phyloP scores from a whole-genome alignment of 1,140 invertebrate species.

The Cydia splendana region DNA sequence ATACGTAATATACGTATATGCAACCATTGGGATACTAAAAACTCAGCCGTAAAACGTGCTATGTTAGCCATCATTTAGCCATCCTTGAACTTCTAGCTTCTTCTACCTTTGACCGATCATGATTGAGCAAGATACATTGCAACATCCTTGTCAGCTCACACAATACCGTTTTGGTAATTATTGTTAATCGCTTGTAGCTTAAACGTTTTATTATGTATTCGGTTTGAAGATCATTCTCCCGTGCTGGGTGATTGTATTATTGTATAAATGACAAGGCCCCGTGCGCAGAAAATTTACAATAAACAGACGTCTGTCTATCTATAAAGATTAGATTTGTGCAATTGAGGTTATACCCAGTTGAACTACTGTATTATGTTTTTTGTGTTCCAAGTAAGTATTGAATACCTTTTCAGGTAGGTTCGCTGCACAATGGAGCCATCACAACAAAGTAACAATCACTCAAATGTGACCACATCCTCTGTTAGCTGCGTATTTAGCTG shows the following conservation, averaged over 20 bases:
- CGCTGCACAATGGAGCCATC: not conserved
- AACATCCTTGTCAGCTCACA: constrained; percentile 13
- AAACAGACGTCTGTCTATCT: not conserved
- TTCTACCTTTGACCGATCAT: constrained; percentile 19
- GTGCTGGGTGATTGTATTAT: not conserved
- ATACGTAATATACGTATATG: too few relatives aligned
- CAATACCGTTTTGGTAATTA: constrained; percentile 31
- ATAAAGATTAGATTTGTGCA: not conserved
- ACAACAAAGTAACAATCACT: constrained; percentile 30
- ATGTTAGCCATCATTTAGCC: not conserved
- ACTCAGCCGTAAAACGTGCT: not conserved
- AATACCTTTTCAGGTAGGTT: constrained; percentile 16
- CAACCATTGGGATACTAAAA: too few relatives aligned
- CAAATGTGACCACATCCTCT: constrained; percentile 29
- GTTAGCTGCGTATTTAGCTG: not conserved
- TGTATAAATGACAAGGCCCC: constrained; percentile 27
- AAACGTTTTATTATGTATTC: constrained; percentile 16
- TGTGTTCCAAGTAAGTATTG: not conserved
- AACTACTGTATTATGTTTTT: not conserved
- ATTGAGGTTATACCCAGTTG: not conserved
- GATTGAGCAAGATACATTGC: constrained; percentile 9
- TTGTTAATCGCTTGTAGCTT: constrained; percentile 22
- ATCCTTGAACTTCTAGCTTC: constrained; percentile 23
- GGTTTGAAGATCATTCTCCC: constrained; percentile 13
- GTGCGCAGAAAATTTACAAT: not conserved